A percentile compares a stretch with the other conserved stretches of the same genome.
These are phyloP conservation scores for Mimachlamys varia DNA, from an alignment of 2,888 invertebrate genomes.

Conservation along the genomic window DNA sequence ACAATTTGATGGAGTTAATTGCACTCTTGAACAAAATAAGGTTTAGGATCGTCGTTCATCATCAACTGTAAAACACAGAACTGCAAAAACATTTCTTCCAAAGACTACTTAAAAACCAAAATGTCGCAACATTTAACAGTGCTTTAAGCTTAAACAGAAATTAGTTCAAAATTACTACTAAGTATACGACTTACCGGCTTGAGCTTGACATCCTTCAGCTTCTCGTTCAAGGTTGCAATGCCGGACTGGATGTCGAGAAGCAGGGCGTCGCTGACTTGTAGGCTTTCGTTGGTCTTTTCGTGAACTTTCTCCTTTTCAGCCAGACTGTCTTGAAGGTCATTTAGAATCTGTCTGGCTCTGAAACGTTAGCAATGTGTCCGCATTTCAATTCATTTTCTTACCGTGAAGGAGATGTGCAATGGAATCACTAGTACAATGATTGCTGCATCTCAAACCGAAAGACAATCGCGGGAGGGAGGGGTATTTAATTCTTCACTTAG, in stretches of 20 bases:
- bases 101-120: no score
- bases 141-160: no score
- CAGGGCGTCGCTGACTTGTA: constrained; percentile 60
- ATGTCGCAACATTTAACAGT: no score
- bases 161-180: no score
- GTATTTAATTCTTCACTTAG: no score
- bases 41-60: no score
- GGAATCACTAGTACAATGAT: not conserved
- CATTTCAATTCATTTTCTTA: no score
- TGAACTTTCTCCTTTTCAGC: constrained; percentile 55
- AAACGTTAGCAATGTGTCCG: constrained; percentile 18
- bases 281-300: constrained; percentile 48
- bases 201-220: constrained; percentile 70
- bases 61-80: no score
- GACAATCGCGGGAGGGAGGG: not conserved
- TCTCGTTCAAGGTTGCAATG: constrained; percentile 69
- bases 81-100: no score
- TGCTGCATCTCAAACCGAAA: not conserved
- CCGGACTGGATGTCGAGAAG: constrained; percentile 66
- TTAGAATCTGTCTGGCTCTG: constrained; percentile 66
- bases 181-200: constrained; percentile 61
- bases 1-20: no score
- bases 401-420: not conserved
- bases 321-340: constrained; percentile 64
- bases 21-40: no score